Conservation (phyloP, 2,113 vertebrate species). For the Campylomormyrus tamandua region DNA sequence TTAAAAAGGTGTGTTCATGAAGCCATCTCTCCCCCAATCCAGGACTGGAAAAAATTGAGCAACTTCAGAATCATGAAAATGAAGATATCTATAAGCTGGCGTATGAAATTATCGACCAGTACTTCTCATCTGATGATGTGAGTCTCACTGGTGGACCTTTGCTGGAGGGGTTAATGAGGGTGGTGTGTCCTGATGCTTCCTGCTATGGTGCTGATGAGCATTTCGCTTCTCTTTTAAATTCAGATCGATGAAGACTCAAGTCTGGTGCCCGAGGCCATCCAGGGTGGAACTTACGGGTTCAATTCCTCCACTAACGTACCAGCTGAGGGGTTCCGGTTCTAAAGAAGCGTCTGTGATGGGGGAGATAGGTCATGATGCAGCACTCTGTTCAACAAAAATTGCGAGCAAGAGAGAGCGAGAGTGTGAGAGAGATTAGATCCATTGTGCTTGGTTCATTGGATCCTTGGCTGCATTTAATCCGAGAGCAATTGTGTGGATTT, state of each 20-base stretch:
- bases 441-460: slow-evolving; percentile 99
- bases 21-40: slow-evolving; percentile 15
- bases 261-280: slow-evolving; percentile 96
- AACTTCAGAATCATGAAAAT: slow-evolving; percentile 98
- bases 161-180: background rate
- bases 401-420: slow-evolving; percentile 51
- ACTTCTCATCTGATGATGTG: slow-evolving; percentile 99
- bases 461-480: slow-evolving; percentile 99
- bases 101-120: slow-evolving; percentile 99
- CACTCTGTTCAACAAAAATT: slow-evolving; percentile 80
- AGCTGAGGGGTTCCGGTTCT: slow-evolving; percentile 99
- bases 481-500: slow-evolving; percentile 95
- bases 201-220: background rate
- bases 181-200: background rate
- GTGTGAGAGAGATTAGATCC: slow-evolving; percentile 92
- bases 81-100: slow-evolving; percentile 99
- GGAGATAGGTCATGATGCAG: slow-evolving; percentile 95
- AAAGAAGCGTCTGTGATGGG: slow-evolving; percentile 66
- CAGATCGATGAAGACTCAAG: slow-evolving; percentile 97
- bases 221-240: background rate
- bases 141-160: slow-evolving; percentile 41
- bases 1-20: background rate
- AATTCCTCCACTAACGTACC: slow-evolving; percentile 98
- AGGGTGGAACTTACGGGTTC: slow-evolving; percentile 96
- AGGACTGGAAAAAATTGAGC: slow-evolving; percentile 98